Base-by-base conservation (phyloP, 2,113 vertebrate species). In the Polyodon spathula region DNA sequence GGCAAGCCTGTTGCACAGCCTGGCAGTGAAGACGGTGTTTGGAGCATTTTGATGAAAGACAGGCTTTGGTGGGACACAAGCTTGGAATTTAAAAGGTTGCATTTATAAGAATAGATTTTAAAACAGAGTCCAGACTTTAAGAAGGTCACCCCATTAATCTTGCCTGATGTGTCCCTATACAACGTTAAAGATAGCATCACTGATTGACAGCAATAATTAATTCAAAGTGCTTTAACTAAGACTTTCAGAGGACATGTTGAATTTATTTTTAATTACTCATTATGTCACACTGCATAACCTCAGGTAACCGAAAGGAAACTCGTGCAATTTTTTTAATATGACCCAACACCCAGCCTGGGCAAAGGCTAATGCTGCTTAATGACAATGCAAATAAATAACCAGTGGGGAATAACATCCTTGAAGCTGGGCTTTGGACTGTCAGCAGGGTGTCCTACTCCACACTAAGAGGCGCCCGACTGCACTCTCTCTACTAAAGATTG, bases 221-320 rank as follows among this genome's bases (percentile, higher is more conserved):
- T 50, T 50, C 48, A 50, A 4, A 50, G 48, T 6, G 10, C 48
- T 50, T 50, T 50, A 50, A 12, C 11, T 50, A 6, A 50, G 15
- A 50, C 48, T 50, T 50, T 6, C 48, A 12, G 14, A 50, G 8
- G 48, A 50, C 12, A 14, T 5, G 4, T 50, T 5, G 12, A 50
- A 50, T 50, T 50, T 50, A 10, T 50, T 50, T 50, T 50, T 50
- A 50, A 50, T 50, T 50, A 50, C 48, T 12, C 48, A 50, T 50
- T 50, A 50, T n/a, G 9, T 50, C 15, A 3, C 5, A 11, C 8
- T n/a, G 12, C 48, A 6, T 50, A n/a, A 50, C 48, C 12, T 5
- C 2, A 50, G 48, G 48, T 1, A 6, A 14, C 15, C 8, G 12
- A 50, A 3, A 14, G 48, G 48, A 50, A 50, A 50, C 48, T 12